A percentile compares a stretch with the other conserved stretches of the same genome.
phyloP scores from a whole-genome alignment of 1,140 invertebrate species.

The Cydia splendana region DNA sequence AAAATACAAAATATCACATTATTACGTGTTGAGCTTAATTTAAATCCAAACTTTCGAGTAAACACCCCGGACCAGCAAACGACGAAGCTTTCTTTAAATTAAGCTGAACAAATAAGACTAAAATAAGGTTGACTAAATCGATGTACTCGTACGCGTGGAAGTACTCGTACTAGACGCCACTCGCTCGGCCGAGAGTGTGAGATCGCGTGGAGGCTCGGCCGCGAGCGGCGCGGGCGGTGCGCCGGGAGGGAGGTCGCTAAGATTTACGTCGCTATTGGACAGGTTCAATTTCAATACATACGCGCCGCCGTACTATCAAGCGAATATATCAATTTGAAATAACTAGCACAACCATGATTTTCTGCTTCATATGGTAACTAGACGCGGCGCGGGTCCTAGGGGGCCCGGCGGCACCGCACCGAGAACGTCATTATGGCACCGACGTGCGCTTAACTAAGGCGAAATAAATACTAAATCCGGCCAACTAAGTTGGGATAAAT shows the following conservation, averaged over 20 bases:
- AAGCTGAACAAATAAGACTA: constrained; percentile 76
- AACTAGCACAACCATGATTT: constrained; percentile 78
- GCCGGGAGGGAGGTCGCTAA: constrained; percentile 19
- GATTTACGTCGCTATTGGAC: constrained; percentile 38
- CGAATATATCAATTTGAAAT: constrained; percentile 75
- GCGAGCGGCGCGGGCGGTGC: constrained; percentile 28
- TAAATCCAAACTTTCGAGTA: constrained; percentile 56
- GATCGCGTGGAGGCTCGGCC: not conserved
- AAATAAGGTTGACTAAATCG: constrained; percentile 49
- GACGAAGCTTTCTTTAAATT: constrained; percentile 63
- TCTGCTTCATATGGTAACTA: constrained; percentile 70
- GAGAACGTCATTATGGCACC: constrained; percentile 45
- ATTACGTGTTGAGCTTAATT: constrained; percentile 80
- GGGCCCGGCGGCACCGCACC: constrained; percentile 44
- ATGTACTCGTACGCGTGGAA: constrained; percentile 35
- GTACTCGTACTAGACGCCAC: constrained; percentile 26
- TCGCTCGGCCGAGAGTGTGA: not conserved
- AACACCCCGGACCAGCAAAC: constrained; percentile 52
- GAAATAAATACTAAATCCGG: constrained; percentile 59
- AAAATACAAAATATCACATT: constrained; percentile 80
- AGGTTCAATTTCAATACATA: constrained; percentile 40
- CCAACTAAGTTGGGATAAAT: constrained; percentile 71
- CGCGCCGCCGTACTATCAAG: constrained; percentile 63
- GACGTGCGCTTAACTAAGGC: constrained; percentile 46
- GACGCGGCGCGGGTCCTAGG: constrained; percentile 49